A percentile compares a stretch with the other conserved stretches of the same genome.
phyloP scores from a whole-genome alignment of 2,888 invertebrate species.

The Machimus rusticus region DNA sequence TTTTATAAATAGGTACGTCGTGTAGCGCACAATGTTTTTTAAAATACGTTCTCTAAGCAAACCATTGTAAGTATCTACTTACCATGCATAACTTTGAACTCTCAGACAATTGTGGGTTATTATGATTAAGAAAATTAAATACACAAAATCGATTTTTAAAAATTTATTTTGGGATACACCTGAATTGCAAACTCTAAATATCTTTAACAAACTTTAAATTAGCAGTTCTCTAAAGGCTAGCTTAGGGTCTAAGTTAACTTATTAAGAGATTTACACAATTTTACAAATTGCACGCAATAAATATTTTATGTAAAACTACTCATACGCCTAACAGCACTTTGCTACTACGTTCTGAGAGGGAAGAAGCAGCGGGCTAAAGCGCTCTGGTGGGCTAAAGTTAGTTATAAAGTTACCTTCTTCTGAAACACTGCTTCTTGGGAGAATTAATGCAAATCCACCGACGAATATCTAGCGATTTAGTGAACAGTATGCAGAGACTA shows the following conservation, averaged over 20 bases:
- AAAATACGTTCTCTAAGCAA: not conserved
- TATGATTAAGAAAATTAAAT: not conserved
- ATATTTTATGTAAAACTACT: not conserved
- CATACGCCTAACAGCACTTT: not conserved
- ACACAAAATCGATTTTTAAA: not conserved
- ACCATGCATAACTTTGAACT: not conserved
- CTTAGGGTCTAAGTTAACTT: not conserved
- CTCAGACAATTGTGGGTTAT: not conserved
- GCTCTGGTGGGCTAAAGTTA: slow-evolving; percentile 7
- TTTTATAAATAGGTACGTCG: too few species aligned
- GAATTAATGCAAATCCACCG: not conserved
- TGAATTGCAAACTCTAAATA: not conserved
- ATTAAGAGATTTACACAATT: slow-evolving; percentile 19
- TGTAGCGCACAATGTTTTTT: too few species aligned
- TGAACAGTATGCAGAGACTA: not conserved
- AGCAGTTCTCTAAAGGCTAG: not conserved
- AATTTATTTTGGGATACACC: slow-evolving; percentile 15
- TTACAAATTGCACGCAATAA: slow-evolving; percentile 20
- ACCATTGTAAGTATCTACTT: not conserved
- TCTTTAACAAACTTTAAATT: not conserved
- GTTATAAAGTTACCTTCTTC: not conserved
- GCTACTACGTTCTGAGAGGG: not conserved
- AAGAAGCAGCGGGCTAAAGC: not conserved
- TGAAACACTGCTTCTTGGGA: not conserved
- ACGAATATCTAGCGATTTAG: not conserved